Evolutionary conservation across 2,888 invertebrate genomes (phyloP), one percentile per base, ranked within the genome.

Genomic region (Shargacucullia verbasci): DNA sequence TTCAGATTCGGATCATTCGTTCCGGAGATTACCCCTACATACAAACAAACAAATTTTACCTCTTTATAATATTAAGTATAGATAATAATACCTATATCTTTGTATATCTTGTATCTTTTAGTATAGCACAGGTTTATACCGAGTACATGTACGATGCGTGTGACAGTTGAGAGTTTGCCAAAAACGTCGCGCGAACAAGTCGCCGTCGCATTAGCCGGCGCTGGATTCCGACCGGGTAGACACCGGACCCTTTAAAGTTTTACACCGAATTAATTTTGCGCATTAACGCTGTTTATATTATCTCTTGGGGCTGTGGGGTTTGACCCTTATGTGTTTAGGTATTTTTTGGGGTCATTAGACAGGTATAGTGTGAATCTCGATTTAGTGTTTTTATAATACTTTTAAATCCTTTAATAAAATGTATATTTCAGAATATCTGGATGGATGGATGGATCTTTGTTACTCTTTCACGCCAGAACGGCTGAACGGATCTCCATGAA

Each of bases 91-190:
- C n/a, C n/a, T 29, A 41, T 34, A 34, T 33, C 41, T n/a, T 34
- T 4, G 46, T 14, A 62, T 50, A 70, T 60, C 53, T 52, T 8
- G 12, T 56, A 76, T 70, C 80, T 76, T 45, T 11, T 10, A 64
- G 43, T 83, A 72, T 48, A 33, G 0, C 7, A 39, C 27, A 35
- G 12, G 8, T 57, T 44, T 34, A 45, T 27, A 41, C 25, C 9
- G 58, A 74, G 71, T 68, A 78, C 75, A 81, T 78, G 81, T 80
- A 79, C 88, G 81, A 87, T 89, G 91, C 90, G 91, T 90, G 91
- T 86, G 91, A 92, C 91, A 89, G 87, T 90, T 90, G 90, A 91
- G 81, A 84, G 83, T 85, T 85, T 91, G 91, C 92, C 92, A 91
- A 91, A 67, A 90, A 89, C 86, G 84, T 83, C 85, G 86, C 83